phyloP scores from a whole-genome alignment of 2,797 vertebrate species.

The Sitta carolinensis region DNA sequence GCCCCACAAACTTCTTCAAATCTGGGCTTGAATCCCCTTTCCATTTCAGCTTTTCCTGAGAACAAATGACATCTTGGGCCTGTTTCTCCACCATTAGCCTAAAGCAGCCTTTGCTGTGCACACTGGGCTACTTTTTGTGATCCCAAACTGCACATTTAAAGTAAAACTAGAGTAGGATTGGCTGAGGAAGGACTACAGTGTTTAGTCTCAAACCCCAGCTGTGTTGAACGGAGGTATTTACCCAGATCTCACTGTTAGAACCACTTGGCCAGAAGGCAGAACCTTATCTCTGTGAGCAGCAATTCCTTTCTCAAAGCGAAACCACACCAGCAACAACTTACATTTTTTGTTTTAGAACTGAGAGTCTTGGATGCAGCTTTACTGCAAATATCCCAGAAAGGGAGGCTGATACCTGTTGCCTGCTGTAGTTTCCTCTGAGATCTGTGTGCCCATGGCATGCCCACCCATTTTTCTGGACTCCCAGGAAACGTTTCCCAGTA shows the following conservation, averaged over 20 bases:
- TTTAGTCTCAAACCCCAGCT: background rate
- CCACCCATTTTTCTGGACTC: slow-evolving; percentile 11
- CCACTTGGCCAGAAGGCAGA: slow-evolving; percentile 24
- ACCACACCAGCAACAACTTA: background rate
- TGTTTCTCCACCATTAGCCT: background rate
- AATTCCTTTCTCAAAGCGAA: slow-evolving; percentile 29
- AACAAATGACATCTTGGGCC: background rate
- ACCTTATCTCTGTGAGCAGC: slow-evolving; percentile 27
- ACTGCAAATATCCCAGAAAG: background rate
- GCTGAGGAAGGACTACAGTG: background rate
- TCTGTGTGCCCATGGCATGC: background rate
- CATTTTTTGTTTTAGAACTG: background rate
- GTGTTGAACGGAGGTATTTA: background rate
- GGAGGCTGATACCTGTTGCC: background rate
- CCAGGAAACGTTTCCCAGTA: slow-evolving; percentile 39
- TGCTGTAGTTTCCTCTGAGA: slow-evolving; percentile 25
- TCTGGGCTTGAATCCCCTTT: background rate
- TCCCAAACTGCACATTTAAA: background rate
- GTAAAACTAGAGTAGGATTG: background rate
- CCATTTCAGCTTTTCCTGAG: background rate
- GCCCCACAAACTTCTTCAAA: background rate
- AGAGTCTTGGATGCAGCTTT: background rate
- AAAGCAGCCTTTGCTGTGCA: background rate
- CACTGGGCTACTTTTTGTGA: background rate
- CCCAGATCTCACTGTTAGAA: background rate